Base-by-base conservation (phyloP, 2,888 invertebrate genomes). In the Hypercompe scribonia region DNA sequence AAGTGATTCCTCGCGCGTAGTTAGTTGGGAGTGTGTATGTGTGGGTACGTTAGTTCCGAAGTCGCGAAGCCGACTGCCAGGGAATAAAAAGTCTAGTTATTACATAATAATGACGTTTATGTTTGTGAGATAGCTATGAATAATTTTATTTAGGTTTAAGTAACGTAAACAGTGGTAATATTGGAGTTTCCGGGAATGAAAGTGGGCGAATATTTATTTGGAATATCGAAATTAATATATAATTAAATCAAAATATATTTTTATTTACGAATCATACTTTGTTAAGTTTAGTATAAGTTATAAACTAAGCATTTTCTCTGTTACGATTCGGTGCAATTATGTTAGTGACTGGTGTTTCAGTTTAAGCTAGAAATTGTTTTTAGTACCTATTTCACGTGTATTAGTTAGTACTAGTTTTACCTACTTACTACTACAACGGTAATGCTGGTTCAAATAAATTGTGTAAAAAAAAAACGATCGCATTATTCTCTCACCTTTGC, bases 241-340 rank as follows among this genome's bases (percentile, higher is more conserved):
- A 81, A 86, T 86, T 82, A 84, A 84, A 86, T 83, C 81, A 81
- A 84, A 85, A 84, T 85, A 86, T 88, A 88, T 89, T 87, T 90
- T 88, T 89, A 86, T 90, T 90, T 89, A 86, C 87, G 86, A 87
- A 83, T 81, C 84, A 78, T 85, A 77, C 68, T 80, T 77, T 73
- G 76, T 75, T 71, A 78, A 77, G 78, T 81, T 75, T 82, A 84
- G 83, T 77, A 74, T 90, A 88, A 88, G 85, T 87, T 90, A 82
- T 84, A 80, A 88, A 79, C 85, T 89, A 92, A 91, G 93, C 91
- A 93, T 93, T 93, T 93, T 89, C 83, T 84, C 81, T 89, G 89
- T 91, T 91, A 90, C 78, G 85, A 89, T 85, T 91, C 89, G 94
- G 94, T 94, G 95, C 94, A 94, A 94, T 95, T 94, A 91, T 87